Evolutionary conservation across 2,113 vertebrate species (phyloP), one percentile per base, ranked within the genome.

Genomic region (Indicator indicator): DNA sequence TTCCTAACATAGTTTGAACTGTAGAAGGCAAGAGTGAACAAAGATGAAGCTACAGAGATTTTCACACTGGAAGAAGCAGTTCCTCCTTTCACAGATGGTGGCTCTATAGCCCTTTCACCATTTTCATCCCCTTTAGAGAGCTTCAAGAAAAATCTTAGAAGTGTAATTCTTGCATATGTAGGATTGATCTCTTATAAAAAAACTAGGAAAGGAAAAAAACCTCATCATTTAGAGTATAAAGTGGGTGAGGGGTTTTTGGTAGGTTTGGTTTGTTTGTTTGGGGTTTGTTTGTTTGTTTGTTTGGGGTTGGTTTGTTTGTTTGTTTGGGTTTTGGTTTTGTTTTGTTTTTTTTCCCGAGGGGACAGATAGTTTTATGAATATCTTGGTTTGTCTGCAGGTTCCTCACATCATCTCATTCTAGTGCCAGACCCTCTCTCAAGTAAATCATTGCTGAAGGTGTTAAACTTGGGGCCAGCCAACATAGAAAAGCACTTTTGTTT

Each of bases 131-230:
- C 33, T 76, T 89, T 24, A 1, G 2, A 85, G 46, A 63, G 15
- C 36, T 76, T 76, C 28, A 56, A 62, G 40, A 42, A 6, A 6
- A 77, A 67, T 36, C 0, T 0, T 30, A 28, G 26, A 80, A 76
- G 19, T 11, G 4, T 67, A 44, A n/a, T 24, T 62, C 33, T 7
- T 0, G 1, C 18, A 33, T 7, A 60, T 7, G 8, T 2, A 65
- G 58, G 69, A 69, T 28, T 1, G 3, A 11, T 70, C 46, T 44
- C 8, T 67, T 33, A 30, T 3, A n/a, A 56, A 82, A 71, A 38
- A 74, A 44, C 5, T 4, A 28, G 6, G 16, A 74, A 64, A 65
- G 3, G 4, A 42, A 33, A 56, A 52, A 72, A 48, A 9, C 17
- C 0, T 5, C 5, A 10, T 27, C 56, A 9, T 23, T 88, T 58